Evolutionary conservation across 2,797 vertebrate species (phyloP), one percentile per base, ranked within the genome.

Genomic region (Lithobates pipiens): DNA sequence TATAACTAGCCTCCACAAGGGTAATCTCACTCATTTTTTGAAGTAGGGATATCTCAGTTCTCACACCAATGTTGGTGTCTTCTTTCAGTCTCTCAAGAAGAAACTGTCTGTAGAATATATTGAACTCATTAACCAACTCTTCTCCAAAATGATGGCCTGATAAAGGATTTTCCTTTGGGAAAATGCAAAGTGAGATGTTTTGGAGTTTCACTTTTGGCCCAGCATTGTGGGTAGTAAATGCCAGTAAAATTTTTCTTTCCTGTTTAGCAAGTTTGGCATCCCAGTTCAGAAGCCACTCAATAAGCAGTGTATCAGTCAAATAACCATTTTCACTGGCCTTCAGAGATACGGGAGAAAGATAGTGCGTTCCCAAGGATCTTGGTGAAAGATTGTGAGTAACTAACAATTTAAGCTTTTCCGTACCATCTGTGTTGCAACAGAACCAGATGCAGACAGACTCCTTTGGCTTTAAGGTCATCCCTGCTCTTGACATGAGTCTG

Each of bases 341-440:
- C 29, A 88, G 39, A 3, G 81, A 80, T 34, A 86, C 82, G 5
- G 84, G 77, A 76, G 71, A 84, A 25, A 87, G 65, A 9, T 70
- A 79, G 7, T 80, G 76, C 2, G 39, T 82, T 50, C 84, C 81
- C 34, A 71, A 34, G 34, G 72, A 54, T 36, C 23, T 71, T 65
- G 77, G 32, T 25, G 67, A 42, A 25, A 83, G 72, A 36, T 88
- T 88, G 46, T 83, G 84, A 39, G 82, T 80, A 10, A 86, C 84
- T 29, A 88, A 21, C 13, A 88, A 54, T 36, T 86, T 86, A 21
- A 80, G 39, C 39, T 76, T 86, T 36, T 88, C 84, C 10, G 84
- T 88, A 11, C 87, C 87, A 80, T 83, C 83, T 29, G 84, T 73
- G 73, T 88, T 86, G 63, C 87, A 86, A 54, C 87, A 88, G 46